A percentile compares a stretch with the other conserved stretches of the same genome.
Evolutionary conservation across 2,797 vertebrate species (phyloP).

Genomic region (Alcedo atthis): DNA sequence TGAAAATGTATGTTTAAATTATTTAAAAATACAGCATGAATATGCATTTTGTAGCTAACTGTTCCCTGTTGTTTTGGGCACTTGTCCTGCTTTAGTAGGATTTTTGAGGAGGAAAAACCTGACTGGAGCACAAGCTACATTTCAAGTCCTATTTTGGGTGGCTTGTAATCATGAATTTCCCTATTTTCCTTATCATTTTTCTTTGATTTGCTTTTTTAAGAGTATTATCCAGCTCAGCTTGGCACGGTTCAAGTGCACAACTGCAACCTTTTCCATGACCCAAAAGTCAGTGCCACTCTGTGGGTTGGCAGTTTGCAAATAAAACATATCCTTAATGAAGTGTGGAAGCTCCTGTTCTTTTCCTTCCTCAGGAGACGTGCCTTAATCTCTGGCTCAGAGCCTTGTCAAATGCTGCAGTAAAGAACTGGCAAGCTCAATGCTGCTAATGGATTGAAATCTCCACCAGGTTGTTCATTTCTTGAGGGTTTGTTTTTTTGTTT

Average conservation of each 20-base stretch:
- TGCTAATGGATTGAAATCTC: slow-evolving; percentile 71
- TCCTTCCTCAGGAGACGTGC: slow-evolving; percentile 41
- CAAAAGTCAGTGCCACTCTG: slow-evolving; percentile 56
- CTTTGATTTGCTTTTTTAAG: slow-evolving; percentile 39
- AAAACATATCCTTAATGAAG: slow-evolving; percentile 55
- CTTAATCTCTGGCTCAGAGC: slow-evolving; percentile 64
- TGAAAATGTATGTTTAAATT: slow-evolving; percentile 61
- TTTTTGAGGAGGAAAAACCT: slow-evolving; percentile 52
- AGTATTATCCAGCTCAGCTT: slow-evolving; percentile 26
- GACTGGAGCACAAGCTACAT: neutral
- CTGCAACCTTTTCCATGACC: slow-evolving; percentile 44
- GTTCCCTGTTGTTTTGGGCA: slow-evolving; percentile 49
- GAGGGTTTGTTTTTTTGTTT: neutral
- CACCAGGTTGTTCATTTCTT: slow-evolving; percentile 69
- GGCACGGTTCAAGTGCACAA: slow-evolving; percentile 38
- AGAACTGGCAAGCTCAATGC: slow-evolving; percentile 61
- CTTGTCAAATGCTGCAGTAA: slow-evolving; percentile 59
- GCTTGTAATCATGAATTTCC: neutral
- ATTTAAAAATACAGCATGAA: slow-evolving; percentile 36
- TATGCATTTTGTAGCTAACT: slow-evolving; percentile 57
- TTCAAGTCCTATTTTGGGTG: slow-evolving; percentile 40
- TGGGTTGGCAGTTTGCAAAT: slow-evolving; percentile 54
- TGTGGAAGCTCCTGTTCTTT: slow-evolving; percentile 53
- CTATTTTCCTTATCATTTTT: slow-evolving; percentile 11
- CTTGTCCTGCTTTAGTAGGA: slow-evolving; percentile 43